Base-by-base conservation (phyloP, 2,888 invertebrate species). In the Polydrusus cervinus region DNA sequence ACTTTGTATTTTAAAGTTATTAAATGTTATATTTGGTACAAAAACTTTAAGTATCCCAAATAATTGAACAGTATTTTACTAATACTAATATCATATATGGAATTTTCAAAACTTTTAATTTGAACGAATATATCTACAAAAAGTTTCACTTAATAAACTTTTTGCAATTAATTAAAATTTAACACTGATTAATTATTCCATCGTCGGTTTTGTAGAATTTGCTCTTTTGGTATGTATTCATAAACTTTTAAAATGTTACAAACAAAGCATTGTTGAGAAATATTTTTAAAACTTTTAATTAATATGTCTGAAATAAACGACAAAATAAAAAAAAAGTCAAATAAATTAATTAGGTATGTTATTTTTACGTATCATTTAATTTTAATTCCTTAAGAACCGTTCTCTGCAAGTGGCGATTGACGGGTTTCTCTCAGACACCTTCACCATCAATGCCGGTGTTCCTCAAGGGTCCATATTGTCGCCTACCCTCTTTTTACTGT, bases 81-180 rank as follows among this genome's bases (percentile, higher is more conserved):
- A 25, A 25, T 25, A 25, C 25, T 25, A 25, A 25, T 25, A 40
- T 40, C 20, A 38, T 40, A 38, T 18, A 34, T 18, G 16, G 11
- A 60, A 38, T 60, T 34, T 40, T 16, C n/a, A 38, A 60, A 60
- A 60, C 14, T 60, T 60, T 14, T 30, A 30, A 13, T 30, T n/a
- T 25, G 14, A 60, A 60, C 57, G 9, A 60, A 60, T 38, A 38
- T 18, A 18, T 60, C 38, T 18, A 38, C 38, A 60, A 34, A 60
- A 38, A 55, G 30, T 55, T 38, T 11, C 9, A 30, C 9, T 18
- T 38, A 38, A 60, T 60, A 60, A 60, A 60, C 38, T 60, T 60
- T 38, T 38, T 40, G 18, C 64, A 64, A 74, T 74, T 74, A 74
- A 74, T 74, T 61, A 74, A 74, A 74, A 62, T 74, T 61, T 68